Percentiles rank a stretch among this genome's conserved stretches.
These are phyloP conservation scores for Aporophyla nigra DNA, from an alignment of 2,888 invertebrate genomes.

Conservation along the genomic window DNA sequence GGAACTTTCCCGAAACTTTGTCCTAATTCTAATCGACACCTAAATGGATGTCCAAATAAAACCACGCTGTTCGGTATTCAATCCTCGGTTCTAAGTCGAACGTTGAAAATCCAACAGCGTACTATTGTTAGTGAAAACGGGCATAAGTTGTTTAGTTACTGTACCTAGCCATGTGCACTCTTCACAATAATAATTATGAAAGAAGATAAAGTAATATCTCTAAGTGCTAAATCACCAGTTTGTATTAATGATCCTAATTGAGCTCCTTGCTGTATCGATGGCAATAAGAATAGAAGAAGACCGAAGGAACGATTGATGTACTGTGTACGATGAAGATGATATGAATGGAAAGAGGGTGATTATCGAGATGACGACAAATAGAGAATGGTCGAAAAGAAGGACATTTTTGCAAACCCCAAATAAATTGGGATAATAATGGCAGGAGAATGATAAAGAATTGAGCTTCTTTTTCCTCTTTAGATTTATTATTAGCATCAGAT, in stretches of 20 bases:
- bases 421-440: no score
- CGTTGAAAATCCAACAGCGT: background rate
- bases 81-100: background rate
- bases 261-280: no score
- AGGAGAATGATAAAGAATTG: no score
- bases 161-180: background rate
- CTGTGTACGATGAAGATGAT: no score
- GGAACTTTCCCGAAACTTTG: background rate
- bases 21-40: background rate
- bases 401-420: no score
- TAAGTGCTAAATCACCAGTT: background rate
- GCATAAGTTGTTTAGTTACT: background rate
- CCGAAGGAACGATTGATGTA: no score
- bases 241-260: background rate
- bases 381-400: no score
- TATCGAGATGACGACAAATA: no score
- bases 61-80: background rate
- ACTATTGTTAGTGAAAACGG: background rate
- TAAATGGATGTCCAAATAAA: background rate
- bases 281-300: no score
- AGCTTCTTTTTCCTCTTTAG: no score
- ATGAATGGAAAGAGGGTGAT: no score
- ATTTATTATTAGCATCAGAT: background rate
- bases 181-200: background rate
- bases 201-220: background rate